Evolutionary conservation across 64 coral and sea anemone species (phyloP).

Genomic region (Acropora tenuis): DNA sequence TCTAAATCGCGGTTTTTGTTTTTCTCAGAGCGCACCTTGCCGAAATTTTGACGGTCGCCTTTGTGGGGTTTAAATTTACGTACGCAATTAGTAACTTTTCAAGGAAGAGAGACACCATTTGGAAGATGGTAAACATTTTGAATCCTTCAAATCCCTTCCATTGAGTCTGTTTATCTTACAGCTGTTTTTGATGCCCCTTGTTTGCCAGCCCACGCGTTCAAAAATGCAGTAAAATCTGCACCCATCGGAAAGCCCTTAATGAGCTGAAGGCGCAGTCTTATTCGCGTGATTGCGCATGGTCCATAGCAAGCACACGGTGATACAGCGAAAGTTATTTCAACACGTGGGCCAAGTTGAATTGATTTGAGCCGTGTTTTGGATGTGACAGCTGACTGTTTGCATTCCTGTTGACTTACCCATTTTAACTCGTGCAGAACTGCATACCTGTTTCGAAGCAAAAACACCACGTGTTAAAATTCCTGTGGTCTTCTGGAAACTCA

Average conservation of each 20-base stretch:
- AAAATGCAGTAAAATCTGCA: conserved; percentile 24
- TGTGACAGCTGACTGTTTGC: neutral
- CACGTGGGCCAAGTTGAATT: neutral
- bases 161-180: conserved; percentile 15
- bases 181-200: neutral
- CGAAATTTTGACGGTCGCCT: neutral
- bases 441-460: conserved; percentile 34
- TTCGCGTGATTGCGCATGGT: neutral
- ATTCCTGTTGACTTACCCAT: neutral
- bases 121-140: conserved; percentile 16
- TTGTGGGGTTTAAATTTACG: conserved; percentile 23
- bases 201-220: conserved; percentile 39
- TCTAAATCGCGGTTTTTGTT: neutral
- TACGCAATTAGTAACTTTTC: conserved; percentile 23
- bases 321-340: neutral
- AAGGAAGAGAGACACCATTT: conserved; percentile 34
- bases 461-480: conserved; percentile 50
- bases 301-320: neutral
- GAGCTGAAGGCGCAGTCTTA: neutral
- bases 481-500: neutral
- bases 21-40: neutral
- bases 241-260: neutral
- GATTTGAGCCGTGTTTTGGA: neutral
- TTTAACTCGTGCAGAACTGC: neutral
- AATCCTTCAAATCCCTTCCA: conserved; percentile 32